phyloP scores from a whole-genome alignment of 2,113 vertebrate species.

The Sylvietta virens region DNA sequence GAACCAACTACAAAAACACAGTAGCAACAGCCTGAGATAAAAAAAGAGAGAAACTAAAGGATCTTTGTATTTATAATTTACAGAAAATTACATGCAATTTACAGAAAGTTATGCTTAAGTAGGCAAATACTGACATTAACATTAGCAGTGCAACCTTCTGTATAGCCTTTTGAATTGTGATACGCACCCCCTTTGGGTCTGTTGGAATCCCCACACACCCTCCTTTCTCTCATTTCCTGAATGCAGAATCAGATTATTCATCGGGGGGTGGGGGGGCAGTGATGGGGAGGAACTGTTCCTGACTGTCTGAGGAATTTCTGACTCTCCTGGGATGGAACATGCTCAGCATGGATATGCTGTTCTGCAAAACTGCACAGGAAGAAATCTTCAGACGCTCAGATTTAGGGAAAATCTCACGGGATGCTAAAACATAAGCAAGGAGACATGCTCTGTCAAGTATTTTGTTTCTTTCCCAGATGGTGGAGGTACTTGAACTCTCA shows the following conservation, averaged over 20 bases:
- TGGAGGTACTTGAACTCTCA: neutral
- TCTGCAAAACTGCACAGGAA: neutral
- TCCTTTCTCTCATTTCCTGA: neutral
- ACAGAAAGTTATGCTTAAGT: neutral
- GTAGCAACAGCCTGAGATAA: neutral
- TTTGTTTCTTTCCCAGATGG: neutral
- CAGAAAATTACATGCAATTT: neutral
- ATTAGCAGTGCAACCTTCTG: neutral
- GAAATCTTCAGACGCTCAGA: neutral
- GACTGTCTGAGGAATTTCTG: neutral
- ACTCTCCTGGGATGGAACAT: neutral
- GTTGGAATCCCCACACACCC: neutral
- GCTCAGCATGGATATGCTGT: neutral
- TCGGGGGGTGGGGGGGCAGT: accelerated
- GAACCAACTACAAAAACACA: neutral
- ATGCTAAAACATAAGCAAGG: neutral
- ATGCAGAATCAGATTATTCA: neutral
- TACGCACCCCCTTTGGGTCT: neutral
- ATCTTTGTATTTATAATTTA: neutral
- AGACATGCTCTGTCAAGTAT: neutral
- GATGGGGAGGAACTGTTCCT: neutral
- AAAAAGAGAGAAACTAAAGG: neutral
- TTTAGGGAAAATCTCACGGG: neutral
- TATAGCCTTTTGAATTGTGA: neutral
- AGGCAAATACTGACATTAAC: neutral